Evolutionary conservation across 1,140 invertebrate species (phyloP), one percentile per base, ranked within the genome.

Genomic region (Drosophila sulfurigaster): DNA sequence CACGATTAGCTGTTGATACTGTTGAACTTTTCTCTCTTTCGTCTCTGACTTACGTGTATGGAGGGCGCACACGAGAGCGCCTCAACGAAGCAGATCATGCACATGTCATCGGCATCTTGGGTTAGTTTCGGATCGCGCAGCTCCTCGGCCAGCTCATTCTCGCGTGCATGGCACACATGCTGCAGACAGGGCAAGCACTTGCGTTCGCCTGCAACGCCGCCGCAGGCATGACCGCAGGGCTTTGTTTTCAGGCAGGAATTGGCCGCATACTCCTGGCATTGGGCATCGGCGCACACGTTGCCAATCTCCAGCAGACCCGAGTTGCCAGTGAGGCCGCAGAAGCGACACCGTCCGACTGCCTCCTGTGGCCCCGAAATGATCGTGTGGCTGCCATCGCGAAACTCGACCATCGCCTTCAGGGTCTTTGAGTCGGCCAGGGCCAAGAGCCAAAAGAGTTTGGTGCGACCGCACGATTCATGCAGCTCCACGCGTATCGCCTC

Each of bases 11-110:
- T 7, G 49, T 5, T 8, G 7, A 30, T 1, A 25, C n/a, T 41
- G 3, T 35, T 15, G 0, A 8, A 15, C 8, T 38, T 5, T 1
- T n/a, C 6, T 6, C n/a, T n/a, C n/a, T n/a, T n/a, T n/a, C 13
- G n/a, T 16, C 25, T 8, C 38, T 1, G 5, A 75, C 71, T 77
- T 91, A 96, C 96, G 94, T 97, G 96, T 89, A 99, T 96, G n/a
- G 98, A 97, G 11, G 99, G 99, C 0, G 98, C 98, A 75, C 96
- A 98, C 16, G 97, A 96, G 3, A 99, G 93, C 0, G 98, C 97
- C 91, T 99, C 98, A 0, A 97, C 98, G 93, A 99, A 99, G 92
- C 99, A 99, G 72, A 99, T 98, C 98, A 99, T 99, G 93, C 99
- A 99, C 98, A 99, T 99, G 89, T 99, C 98, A 89, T 99, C 98